phyloP scores from a whole-genome alignment of 2,888 invertebrate species.

The Stomorhina lunata region DNA sequence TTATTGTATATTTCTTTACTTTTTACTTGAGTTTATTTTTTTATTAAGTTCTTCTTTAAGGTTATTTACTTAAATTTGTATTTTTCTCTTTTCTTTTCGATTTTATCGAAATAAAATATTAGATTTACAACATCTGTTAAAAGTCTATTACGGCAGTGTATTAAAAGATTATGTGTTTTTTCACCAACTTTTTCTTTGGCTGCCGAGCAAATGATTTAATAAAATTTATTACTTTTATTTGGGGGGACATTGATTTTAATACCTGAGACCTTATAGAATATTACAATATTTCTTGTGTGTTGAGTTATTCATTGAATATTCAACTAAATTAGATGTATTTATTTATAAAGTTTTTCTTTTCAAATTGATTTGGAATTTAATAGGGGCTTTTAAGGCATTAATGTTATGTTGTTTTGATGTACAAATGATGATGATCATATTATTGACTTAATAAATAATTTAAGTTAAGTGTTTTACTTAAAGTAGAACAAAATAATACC shows the following conservation, averaged over 20 bases:
- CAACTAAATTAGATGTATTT: background rate
- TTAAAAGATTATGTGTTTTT: slow-evolving; percentile 31
- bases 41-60: background rate
- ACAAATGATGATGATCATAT: background rate
- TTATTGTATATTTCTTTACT: background rate
- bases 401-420: background rate
- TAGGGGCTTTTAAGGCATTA: background rate
- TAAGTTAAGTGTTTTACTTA: too few relatives aligned
- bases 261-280: background rate
- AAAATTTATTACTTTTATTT: background rate
- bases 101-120: background rate
- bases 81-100: background rate
- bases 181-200: background rate
- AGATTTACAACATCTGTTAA: slow-evolving; percentile 42
- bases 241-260: background rate
- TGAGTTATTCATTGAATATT: background rate
- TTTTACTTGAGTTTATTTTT: background rate
- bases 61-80: background rate
- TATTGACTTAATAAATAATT: too few relatives aligned
- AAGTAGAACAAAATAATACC: too few relatives aligned
- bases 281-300: background rate
- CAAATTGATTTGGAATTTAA: background rate
- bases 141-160: slow-evolving; percentile 30
- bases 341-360: background rate
- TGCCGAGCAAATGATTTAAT: slow-evolving; percentile 18